These are phyloP conservation scores for Mesocricetus auratus DNA, from an alignment of 2,113 vertebrate species.

Conservation along the genomic window DNA sequence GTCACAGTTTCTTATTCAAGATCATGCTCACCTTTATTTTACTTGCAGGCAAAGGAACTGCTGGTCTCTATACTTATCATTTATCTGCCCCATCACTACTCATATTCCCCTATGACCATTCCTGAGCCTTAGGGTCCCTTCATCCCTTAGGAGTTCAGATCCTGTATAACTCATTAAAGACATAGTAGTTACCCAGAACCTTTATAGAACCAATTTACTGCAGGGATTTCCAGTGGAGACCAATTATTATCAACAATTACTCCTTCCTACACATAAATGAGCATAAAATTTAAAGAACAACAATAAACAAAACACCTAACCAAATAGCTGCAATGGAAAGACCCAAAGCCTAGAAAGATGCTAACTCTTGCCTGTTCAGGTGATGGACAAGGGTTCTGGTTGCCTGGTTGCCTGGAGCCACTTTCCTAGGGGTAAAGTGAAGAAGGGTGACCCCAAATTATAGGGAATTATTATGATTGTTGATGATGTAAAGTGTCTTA, in stretches of 20 bases:
- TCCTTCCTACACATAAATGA: background rate
- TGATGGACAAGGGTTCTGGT: too few relatives aligned
- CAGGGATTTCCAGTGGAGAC: background rate
- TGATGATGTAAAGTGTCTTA: background rate
- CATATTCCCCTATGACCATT: background rate
- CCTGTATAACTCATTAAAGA: slow-evolving; percentile 34
- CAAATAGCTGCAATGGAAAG: background rate
- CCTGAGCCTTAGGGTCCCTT: background rate
- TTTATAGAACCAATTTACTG: background rate
- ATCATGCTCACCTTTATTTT: background rate
- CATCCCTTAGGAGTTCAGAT: background rate
- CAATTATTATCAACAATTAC: background rate
- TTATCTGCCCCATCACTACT: background rate
- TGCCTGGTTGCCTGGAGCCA: too few relatives aligned
- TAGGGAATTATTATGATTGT: background rate
- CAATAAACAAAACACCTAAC: background rate
- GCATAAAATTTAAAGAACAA: background rate
- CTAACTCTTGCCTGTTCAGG: background rate
- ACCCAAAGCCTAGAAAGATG: background rate
- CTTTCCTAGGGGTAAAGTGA: background rate
- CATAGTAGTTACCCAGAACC: background rate
- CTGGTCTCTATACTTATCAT: background rate
- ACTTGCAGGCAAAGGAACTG: background rate
- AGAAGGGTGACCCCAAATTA: too few relatives aligned
- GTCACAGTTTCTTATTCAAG: background rate